These are phyloP conservation scores for Zonitis immaculata DNA, from an alignment of 2,888 invertebrate genomes.

Conservation along the genomic window DNA sequence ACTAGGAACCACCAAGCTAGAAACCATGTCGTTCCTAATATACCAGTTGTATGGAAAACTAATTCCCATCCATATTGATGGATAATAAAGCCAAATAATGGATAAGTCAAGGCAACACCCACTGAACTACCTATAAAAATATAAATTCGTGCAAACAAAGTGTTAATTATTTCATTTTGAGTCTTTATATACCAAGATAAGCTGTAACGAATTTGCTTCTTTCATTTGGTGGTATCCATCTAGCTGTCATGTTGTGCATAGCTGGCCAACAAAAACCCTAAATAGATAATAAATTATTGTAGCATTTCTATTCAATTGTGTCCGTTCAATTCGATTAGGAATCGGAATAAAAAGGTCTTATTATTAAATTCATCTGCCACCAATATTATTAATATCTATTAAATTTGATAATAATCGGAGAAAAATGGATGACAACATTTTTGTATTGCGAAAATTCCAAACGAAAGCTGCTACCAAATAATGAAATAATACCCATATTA, in stretches of 20 bases:
- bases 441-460: too few relatives aligned
- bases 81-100: slow-evolving; percentile 64
- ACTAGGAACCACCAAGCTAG: slow-evolving; percentile 59
- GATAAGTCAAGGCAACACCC: slow-evolving; percentile 64
- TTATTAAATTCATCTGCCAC: too few relatives aligned
- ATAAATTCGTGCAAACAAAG: neutral
- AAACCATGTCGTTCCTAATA: slow-evolving; percentile 62
- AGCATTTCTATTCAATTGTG: too few relatives aligned
- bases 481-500: too few relatives aligned
- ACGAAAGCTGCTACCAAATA: too few relatives aligned
- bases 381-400: too few relatives aligned
- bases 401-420: too few relatives aligned
- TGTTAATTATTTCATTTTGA: too few relatives aligned
- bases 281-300: too few relatives aligned
- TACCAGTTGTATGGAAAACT: slow-evolving; percentile 63
- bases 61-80: slow-evolving; percentile 65
- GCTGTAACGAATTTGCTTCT: slow-evolving; percentile 54
- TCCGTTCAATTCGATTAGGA: too few relatives aligned
- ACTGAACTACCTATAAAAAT: slow-evolving; percentile 55
- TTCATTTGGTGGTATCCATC: slow-evolving; percentile 79
- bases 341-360: too few relatives aligned
- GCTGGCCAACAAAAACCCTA: slow-evolving; percentile 70
- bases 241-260: slow-evolving; percentile 73
- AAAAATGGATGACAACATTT: too few relatives aligned
- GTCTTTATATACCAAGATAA: slow-evolving; percentile 43